A percentile compares a stretch with the other conserved stretches of the same genome.
Conservation (phyloP, 2,888 invertebrate genomes). For the Itoplectis maculator region DNA sequence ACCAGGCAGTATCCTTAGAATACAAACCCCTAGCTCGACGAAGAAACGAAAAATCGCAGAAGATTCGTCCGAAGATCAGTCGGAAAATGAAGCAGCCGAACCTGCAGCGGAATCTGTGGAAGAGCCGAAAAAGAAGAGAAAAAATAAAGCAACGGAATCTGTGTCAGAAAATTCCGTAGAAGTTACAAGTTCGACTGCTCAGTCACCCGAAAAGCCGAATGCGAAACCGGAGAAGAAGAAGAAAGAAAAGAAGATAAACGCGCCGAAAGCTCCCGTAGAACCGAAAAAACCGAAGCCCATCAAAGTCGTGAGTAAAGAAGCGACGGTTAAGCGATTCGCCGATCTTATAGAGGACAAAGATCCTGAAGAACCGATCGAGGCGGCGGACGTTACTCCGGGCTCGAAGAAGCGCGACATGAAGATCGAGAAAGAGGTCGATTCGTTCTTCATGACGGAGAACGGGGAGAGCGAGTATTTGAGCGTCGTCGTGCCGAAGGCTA, state of each 20-base stretch:
- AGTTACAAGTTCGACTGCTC: background rate
- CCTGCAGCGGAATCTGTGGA: background rate
- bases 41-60: constrained; percentile 47
- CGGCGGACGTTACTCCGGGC: background rate
- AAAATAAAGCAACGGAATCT: background rate
- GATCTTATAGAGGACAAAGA: constrained; percentile 73
- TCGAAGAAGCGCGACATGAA: constrained; percentile 34
- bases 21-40: constrained; percentile 23
- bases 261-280: background rate
- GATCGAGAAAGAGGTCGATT: constrained; percentile 73
- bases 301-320: constrained; percentile 74
- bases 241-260: background rate
- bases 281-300: constrained; percentile 44
- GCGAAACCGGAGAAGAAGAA: constrained; percentile 28
- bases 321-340: constrained; percentile 76
- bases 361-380: constrained; percentile 42
- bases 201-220: background rate
- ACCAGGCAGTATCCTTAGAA: constrained; percentile 31
- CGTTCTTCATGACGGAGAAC: constrained; percentile 78
- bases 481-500: constrained; percentile 71
- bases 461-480: constrained; percentile 73
- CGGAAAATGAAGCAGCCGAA: background rate
- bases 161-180: background rate
- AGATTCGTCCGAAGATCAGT: background rate
- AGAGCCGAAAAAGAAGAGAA: constrained; percentile 27